phyloP scores from a whole-genome alignment of 1,140 invertebrate species.

The Caenorhabditis tropicalis region DNA sequence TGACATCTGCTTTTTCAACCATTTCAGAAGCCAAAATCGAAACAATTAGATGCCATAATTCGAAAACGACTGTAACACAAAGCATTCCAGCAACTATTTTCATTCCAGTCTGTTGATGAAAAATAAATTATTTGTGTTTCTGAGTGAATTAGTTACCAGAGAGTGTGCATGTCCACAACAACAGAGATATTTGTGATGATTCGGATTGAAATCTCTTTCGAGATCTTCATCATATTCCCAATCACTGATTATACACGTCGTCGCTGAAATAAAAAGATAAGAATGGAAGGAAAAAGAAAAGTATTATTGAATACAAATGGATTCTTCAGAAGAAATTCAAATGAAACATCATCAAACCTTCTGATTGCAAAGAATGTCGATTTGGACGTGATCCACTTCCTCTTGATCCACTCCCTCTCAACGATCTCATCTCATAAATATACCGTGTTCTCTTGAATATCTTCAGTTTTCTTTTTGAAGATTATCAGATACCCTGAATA shows the following conservation, averaged over 20 bases:
- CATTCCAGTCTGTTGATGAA: constrained; percentile 20
- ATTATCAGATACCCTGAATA: too few relatives aligned
- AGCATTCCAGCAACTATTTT: constrained; percentile 25
- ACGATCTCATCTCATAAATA: not conserved
- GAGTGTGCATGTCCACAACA: constrained; percentile 44
- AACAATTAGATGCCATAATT: constrained; percentile 28
- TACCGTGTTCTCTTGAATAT: too few relatives aligned
- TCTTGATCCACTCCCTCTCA: not conserved
- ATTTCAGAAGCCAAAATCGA: constrained; percentile 3
- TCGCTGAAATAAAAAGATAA: not conserved
- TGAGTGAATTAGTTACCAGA: not conserved
- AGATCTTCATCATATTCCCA: constrained; percentile 26
- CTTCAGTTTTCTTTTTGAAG: not conserved
- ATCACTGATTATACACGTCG: constrained; percentile 19
- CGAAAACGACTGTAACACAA: constrained; percentile 14
- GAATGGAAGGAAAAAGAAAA: too few relatives aligned
- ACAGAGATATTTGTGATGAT: constrained; percentile 29
- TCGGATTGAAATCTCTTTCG: not conserved
- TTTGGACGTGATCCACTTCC: not conserved
- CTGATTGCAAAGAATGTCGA: constrained; percentile 13
- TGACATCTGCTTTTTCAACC: constrained; percentile 5
- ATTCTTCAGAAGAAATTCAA: too few relatives aligned
- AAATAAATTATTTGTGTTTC: not conserved
- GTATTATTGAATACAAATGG: not conserved
- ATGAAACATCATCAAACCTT: too few relatives aligned